Evolutionary conservation across 2,797 vertebrate genomes (phyloP).

Genomic region (Hylomyscus alleni): DNA sequence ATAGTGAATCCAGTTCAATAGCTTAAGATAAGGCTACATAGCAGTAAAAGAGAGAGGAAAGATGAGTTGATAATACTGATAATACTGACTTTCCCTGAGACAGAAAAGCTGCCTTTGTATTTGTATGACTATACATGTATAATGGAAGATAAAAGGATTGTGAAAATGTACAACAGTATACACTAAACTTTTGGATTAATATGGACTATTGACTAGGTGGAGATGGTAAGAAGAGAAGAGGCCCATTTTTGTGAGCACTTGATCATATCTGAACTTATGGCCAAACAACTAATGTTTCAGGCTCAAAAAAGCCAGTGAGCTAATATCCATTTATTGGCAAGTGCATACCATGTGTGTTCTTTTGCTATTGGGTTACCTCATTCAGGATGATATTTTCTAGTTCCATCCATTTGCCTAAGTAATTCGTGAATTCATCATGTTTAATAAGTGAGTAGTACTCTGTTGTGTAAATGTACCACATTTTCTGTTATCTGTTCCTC

Average conservation of each 20-base stretch:
- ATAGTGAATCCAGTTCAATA: not conserved
- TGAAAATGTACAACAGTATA: not conserved
- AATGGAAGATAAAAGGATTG: not conserved
- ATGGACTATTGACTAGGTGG: not conserved
- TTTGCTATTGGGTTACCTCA: too few relatives aligned
- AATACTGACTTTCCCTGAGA: too few relatives aligned
- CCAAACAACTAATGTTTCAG: accelerated
- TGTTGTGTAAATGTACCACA: too few relatives aligned
- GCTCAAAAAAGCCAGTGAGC: not conserved
- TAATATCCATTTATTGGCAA: too few relatives aligned
- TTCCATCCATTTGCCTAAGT: too few relatives aligned
- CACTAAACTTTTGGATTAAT: not conserved
- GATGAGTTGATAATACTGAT: not conserved
- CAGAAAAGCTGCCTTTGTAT: not conserved
- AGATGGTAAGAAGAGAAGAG: not conserved
- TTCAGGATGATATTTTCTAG: too few relatives aligned
- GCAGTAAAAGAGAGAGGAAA: not conserved
- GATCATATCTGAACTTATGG: too few relatives aligned
- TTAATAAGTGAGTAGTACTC: too few relatives aligned
- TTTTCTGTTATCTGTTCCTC: too few relatives aligned
- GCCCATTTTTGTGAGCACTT: not conserved
- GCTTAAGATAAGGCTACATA: not conserved
- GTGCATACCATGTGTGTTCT: too few relatives aligned
- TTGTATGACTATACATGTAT: not conserved
- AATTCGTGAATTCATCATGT: too few relatives aligned